These are phyloP conservation scores for Amphiprion percula DNA, from an alignment of 2,113 vertebrate species.

Conservation along the genomic window DNA sequence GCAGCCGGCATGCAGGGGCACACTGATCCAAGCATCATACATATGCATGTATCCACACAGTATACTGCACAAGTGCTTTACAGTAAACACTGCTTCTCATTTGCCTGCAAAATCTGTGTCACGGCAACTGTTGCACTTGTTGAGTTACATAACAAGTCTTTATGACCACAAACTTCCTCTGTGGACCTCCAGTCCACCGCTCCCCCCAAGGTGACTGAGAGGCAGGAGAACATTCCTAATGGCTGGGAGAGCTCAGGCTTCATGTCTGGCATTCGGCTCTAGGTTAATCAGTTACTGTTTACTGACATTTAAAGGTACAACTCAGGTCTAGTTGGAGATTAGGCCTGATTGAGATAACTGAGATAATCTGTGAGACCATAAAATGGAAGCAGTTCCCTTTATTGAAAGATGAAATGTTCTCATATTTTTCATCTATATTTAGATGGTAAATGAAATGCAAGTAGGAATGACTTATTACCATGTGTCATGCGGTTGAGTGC, in stretches of 20 bases:
- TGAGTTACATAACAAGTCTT: constrained; percentile 45
- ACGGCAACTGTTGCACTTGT: constrained; percentile 11
- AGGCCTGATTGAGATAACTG: background rate
- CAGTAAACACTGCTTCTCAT: background rate
- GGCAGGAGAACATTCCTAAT: constrained; percentile 46
- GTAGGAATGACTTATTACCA: too few species aligned
- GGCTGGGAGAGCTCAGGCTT: constrained; percentile 21
- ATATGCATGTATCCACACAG: constrained; percentile 28
- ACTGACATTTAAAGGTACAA: constrained; percentile 15
- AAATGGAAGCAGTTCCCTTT: background rate
- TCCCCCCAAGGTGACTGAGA: constrained; percentile 18
- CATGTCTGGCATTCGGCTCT: constrained; percentile 45
- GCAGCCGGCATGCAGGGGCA: background rate
- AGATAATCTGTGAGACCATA: background rate
- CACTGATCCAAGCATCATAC: background rate
- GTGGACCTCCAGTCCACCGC: background rate
- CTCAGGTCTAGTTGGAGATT: constrained; percentile 16
- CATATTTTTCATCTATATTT: background rate
- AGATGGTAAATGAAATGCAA: background rate
- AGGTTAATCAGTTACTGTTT: constrained; percentile 42
- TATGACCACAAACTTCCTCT: constrained; percentile 31
- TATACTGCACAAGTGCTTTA: background rate
- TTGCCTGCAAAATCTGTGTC: background rate
- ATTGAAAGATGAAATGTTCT: background rate
- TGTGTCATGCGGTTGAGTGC: too few species aligned